Base-by-base conservation (phyloP, 2,888 invertebrate species). In the Gortyna flavago region DNA sequence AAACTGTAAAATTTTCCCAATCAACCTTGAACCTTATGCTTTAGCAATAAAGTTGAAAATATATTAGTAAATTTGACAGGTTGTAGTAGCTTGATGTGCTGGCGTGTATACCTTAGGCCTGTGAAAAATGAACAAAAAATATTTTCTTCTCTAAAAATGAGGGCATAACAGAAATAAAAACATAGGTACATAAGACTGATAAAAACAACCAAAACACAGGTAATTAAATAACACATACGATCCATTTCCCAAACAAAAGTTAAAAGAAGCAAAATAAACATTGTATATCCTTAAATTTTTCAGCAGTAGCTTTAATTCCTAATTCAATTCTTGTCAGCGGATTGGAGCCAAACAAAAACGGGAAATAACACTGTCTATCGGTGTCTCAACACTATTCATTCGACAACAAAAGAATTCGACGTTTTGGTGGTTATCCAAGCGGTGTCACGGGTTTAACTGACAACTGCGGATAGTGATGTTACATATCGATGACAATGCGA, bases 381-480 rank as follows among this genome's bases (percentile, higher is more conserved):
- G 85, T 87, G 88, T 88, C 88, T 84, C 86, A 83, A 88, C 85
- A 89, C 87, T 85, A 87, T 88, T 88, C 85, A 86, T 86, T 87
- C 79, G 79, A 77, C 83, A 85, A 87, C 89, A 89, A 89, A 88
- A 88, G 88, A 85, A 87, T 89, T 85, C 86, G 85, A 85, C 87
- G 80, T 89, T 89, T 89, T 89, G 85, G 85, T 89, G 89, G 89
- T 88, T 88, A 89, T 89, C 89, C 89, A 88, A 88, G 87, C 88
- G 85, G 79, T 85, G 84, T 85, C 88, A 85, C 85, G 81, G 71
- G 74, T 76, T 77, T 83, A 88, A 88, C 88, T 80, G 88, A 88
- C 88, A 88, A 83, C 79, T 79, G 66, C 75, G 80, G 72, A 67
- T 88, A 88, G 88, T 87, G 87, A 87, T 80, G 87, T 79, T 18